These are phyloP conservation scores for Rhegmatorhina hoffmannsi DNA, from an alignment of 2,113 vertebrate species.

Conservation along the genomic window DNA sequence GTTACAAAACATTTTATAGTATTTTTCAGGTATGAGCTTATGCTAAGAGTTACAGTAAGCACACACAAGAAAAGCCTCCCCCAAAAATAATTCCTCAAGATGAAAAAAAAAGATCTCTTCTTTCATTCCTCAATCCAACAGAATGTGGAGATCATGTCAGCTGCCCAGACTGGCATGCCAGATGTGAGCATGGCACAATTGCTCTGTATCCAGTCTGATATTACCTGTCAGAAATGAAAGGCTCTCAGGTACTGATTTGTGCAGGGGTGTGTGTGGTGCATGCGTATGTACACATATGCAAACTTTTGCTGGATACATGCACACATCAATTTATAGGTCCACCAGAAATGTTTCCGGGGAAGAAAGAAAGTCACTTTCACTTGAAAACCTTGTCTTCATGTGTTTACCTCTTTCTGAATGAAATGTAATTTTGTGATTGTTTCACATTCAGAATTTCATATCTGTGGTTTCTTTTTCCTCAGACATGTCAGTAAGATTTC, in stretches of 20 bases:
- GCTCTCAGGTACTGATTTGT: neutral
- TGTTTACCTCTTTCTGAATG: neutral
- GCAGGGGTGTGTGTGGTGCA: no score
- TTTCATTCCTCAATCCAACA: neutral
- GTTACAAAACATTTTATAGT: neutral
- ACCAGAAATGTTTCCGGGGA: neutral
- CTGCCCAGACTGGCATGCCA: neutral
- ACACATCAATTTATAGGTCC: rapidly evolving
- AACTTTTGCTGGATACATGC: neutral
- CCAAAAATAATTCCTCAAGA: neutral
- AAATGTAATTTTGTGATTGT: neutral
- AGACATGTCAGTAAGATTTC: neutral
- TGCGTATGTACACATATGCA: neutral
- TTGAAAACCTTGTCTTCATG: neutral
- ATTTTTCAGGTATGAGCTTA: neutral
- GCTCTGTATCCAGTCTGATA: neutral
- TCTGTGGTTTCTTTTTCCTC: neutral
- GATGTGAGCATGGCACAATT: neutral
- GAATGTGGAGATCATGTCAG: neutral
- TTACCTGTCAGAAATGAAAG: neutral
- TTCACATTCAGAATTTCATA: neutral
- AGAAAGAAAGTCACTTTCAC: neutral
- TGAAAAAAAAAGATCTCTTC: neutral
- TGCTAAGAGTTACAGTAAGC: neutral
- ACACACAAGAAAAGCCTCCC: neutral